Evolutionary conservation across 2,113 vertebrate genomes (phyloP).

Genomic region (Nothocercus julius): DNA sequence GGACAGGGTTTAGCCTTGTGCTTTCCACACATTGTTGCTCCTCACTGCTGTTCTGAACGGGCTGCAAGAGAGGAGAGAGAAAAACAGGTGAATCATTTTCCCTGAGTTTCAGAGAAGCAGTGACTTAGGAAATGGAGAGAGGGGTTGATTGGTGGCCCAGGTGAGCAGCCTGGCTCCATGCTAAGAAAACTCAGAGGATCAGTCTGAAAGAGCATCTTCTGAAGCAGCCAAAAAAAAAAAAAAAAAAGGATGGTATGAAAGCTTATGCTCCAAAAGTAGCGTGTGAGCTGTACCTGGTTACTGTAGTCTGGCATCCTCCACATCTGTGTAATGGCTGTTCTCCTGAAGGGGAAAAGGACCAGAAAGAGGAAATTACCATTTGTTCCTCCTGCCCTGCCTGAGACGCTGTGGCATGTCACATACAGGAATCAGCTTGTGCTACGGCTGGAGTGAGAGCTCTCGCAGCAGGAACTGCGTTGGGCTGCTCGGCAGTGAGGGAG

Average conservation of each 20-base stretch:
- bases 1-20: constrained; percentile 65
- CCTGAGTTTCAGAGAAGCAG: not conserved
- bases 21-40: constrained; percentile 55
- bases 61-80: constrained; percentile 41
- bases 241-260: accelerated
- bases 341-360: constrained; percentile 73
- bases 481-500: not conserved
- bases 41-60: constrained; percentile 52
- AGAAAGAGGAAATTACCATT: not conserved
- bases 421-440: not conserved
- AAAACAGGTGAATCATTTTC: not conserved
- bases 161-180: not conserved
- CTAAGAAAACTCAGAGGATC: not conserved
- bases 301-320: constrained; percentile 83
- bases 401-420: accelerated
- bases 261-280: not conserved
- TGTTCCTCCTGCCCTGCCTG: not conserved
- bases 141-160: not conserved
- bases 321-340: constrained; percentile 85
- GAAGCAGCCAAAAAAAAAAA: not conserved
- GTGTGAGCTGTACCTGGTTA: constrained; percentile 77
- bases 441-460: not conserved
- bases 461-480: not conserved
- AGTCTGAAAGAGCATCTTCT: not conserved
- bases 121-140: not conserved